Conservation (phyloP, 53 echinoderm and acorn worm species). For the Echinometra lucunter region DNA sequence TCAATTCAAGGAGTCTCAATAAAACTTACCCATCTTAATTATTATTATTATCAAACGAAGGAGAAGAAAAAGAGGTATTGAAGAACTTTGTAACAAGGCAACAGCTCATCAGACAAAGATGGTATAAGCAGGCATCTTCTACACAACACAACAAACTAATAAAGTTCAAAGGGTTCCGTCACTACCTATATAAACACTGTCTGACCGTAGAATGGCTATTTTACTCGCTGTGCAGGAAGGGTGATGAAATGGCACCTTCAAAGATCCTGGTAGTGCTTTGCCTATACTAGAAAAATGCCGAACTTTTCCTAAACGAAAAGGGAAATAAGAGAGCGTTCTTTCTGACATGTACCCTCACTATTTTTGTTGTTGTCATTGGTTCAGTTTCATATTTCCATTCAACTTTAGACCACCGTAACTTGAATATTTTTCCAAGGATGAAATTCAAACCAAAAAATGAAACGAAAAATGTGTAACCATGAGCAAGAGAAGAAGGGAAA, state of each 20-base stretch:
- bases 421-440: not conserved
- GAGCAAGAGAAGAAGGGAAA: not conserved
- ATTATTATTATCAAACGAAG: not conserved
- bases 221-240: not conserved
- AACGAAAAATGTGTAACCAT: not conserved
- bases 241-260: not conserved
- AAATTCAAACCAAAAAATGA: not conserved
- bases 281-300: not conserved
- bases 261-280: not conserved
- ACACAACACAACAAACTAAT: too few species aligned
- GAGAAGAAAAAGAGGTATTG: not conserved
- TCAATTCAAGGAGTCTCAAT: not conserved
- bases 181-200: not conserved
- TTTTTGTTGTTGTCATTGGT: not conserved
- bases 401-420: conserved; percentile 25
- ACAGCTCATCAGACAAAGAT: not conserved
- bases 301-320: not conserved
- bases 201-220: not conserved
- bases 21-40: conserved; percentile 17
- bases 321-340: not conserved
- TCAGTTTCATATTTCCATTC: not conserved
- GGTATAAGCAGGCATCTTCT: too few species aligned
- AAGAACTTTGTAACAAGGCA: not conserved
- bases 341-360: not conserved
- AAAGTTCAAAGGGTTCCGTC: too few species aligned